Percentiles rank a stretch among this genome's conserved stretches.
phyloP scores from a whole-genome alignment of 2,888 invertebrate species.

The Leptopilina syphax region DNA sequence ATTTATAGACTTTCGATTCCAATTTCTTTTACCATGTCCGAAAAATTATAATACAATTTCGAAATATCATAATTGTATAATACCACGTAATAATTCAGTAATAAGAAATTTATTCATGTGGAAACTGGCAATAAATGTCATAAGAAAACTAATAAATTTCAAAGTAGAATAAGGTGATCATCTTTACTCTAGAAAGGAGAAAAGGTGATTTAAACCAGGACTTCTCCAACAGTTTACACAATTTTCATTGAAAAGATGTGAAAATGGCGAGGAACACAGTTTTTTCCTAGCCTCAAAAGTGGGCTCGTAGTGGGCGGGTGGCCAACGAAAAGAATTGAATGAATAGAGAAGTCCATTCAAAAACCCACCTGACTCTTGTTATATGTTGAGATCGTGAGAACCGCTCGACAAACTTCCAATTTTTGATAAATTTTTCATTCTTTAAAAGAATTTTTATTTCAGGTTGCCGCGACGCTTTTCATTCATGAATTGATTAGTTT shows the following conservation, averaged over 20 bases:
- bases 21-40: no score
- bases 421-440: conserved; percentile 47
- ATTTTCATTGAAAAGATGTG: conserved; percentile 10
- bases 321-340: conserved; percentile 57
- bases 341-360: conserved; percentile 51
- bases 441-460: conserved; percentile 11
- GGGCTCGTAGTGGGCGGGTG: conserved; percentile 65
- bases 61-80: not conserved
- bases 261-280: conserved; percentile 21
- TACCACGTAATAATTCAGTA: not conserved
- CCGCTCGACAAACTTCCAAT: conserved; percentile 45
- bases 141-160: conserved; percentile 2
- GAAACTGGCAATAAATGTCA: not conserved
- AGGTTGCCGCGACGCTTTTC: not conserved
- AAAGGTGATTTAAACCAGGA: conserved; percentile 13
- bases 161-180: conserved; percentile 14
- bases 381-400: conserved; percentile 53
- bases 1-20: no score
- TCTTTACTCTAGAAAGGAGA: conserved; percentile 11
- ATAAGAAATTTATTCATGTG: not conserved
- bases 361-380: conserved; percentile 53
- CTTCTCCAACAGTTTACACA: conserved; percentile 23
- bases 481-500: conserved; percentile 29
- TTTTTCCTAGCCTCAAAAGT: conserved; percentile 52
- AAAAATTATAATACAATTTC: no score